A percentile compares a stretch with the other conserved stretches of the same genome.
phyloP scores from a whole-genome alignment of 2,797 vertebrate genomes.

The Aulostomus chinensis region DNA sequence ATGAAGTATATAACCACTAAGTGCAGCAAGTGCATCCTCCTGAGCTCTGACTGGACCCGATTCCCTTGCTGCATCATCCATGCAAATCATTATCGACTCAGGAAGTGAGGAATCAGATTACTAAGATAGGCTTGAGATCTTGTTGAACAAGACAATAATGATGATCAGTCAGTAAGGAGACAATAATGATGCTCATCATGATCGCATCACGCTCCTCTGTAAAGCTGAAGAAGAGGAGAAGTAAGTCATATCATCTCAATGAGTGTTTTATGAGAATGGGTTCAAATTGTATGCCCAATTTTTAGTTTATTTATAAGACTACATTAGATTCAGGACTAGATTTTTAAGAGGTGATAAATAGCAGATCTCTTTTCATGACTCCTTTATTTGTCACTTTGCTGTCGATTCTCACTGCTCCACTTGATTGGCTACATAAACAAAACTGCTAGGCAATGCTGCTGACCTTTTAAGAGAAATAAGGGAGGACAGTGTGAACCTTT shows the following conservation, averaged over 20 bases:
- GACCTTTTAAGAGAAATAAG: slow-evolving; percentile 76
- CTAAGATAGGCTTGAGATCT: slow-evolving; percentile 53
- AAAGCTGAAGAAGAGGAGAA: not conserved
- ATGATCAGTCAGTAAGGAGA: slow-evolving; percentile 36
- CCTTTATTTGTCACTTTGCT: slow-evolving; percentile 42
- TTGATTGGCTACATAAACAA: slow-evolving; percentile 55
- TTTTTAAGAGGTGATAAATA: slow-evolving; percentile 20
- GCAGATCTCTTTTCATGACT: slow-evolving; percentile 35
- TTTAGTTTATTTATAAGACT: slow-evolving; percentile 19
- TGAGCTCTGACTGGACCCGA: slow-evolving; percentile 24
- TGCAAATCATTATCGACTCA: slow-evolving; percentile 80
- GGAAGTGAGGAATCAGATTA: slow-evolving; percentile 77
- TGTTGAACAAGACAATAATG: slow-evolving; percentile 44
- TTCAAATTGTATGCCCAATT: no score
- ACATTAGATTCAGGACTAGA: slow-evolving; percentile 10
- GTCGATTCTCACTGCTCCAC: slow-evolving; percentile 27
- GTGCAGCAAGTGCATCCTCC: slow-evolving; percentile 32
- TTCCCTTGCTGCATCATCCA: slow-evolving; percentile 44
- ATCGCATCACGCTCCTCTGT: no score
- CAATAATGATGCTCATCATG: slow-evolving; percentile 14
- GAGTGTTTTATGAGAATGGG: slow-evolving; percentile 1
- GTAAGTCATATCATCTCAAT: slow-evolving; percentile 5
- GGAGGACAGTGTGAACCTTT: slow-evolving; percentile 64
- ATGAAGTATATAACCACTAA: slow-evolving; percentile 18
- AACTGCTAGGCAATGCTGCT: slow-evolving; percentile 67